Evolutionary conservation across 2,113 vertebrate species (phyloP).

Genomic region (Lutjanus erythropterus): DNA sequence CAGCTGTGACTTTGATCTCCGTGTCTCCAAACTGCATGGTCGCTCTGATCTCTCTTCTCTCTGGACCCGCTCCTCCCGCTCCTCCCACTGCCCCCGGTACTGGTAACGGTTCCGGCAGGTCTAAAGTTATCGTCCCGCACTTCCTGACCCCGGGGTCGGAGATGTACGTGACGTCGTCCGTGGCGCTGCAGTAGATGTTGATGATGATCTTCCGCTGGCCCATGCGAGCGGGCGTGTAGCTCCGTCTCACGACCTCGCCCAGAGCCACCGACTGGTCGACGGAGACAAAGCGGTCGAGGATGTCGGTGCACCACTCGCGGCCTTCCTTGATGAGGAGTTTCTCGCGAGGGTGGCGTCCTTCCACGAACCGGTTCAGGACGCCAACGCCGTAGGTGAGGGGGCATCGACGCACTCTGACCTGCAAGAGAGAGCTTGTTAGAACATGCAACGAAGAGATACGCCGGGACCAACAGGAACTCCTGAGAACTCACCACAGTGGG

Average conservation of each 20-base stretch:
- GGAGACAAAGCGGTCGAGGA: conserved; percentile 94
- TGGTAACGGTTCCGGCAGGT: conserved; percentile 81
- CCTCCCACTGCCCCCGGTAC: conserved; percentile 26
- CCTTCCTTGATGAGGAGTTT: conserved; percentile 95
- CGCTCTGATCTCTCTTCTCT: conserved; percentile 92
- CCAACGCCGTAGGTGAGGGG: conserved; percentile 95
- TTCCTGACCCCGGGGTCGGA: conserved; percentile 93
- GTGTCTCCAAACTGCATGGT: conserved; percentile 98
- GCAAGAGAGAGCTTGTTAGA: not conserved
- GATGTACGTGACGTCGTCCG: conserved; percentile 92
- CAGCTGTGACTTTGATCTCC: conserved; percentile 94
- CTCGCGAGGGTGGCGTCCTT: conserved; percentile 91
- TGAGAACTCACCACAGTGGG: conserved; percentile 87
- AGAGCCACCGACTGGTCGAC: conserved; percentile 95
- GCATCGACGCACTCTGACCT: conserved; percentile 92
- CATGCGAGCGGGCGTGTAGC: conserved; percentile 92
- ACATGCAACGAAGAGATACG: not conserved
- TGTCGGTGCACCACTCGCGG: conserved; percentile 96
- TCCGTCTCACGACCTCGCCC: conserved; percentile 92
- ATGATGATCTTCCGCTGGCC: conserved; percentile 95
- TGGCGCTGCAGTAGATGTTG: conserved; percentile 93
- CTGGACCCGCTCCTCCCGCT: conserved; percentile 27
- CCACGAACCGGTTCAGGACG: conserved; percentile 93
- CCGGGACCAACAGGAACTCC: not conserved
- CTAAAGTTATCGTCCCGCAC: conserved; percentile 93